Conservation (phyloP, 1,140 invertebrate species). For the Tyrophagus putrescentiae region DNA sequence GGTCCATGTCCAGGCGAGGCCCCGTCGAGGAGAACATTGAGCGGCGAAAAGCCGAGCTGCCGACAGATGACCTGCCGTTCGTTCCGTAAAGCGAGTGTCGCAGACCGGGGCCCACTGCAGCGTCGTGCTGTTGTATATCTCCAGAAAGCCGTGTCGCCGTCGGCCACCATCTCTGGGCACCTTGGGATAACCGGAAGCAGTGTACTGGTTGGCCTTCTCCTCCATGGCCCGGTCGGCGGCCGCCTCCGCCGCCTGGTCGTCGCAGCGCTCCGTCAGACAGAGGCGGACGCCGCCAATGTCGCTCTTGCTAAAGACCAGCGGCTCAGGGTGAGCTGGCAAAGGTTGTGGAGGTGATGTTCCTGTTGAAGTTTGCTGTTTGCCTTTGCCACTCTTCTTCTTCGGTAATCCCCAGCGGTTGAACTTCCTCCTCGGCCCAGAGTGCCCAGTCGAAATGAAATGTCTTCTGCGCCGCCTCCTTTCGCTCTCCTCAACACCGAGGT, state of each 20-base stretch:
- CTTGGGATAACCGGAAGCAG: constrained; percentile 4
- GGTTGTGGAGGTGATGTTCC: constrained; percentile 22
- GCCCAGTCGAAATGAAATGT: neutral
- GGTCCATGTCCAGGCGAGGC: constrained; percentile 66
- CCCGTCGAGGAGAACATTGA: constrained; percentile 73
- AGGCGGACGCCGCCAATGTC: constrained; percentile 29
- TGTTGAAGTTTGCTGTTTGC: neutral
- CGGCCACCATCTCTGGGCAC: neutral
- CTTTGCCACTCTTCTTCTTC: neutral
- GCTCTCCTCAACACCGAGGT: neutral
- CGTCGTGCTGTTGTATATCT: constrained; percentile 86
- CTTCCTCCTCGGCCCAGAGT: neutral
- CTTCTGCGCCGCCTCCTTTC: neutral
- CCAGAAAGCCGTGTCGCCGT: constrained; percentile 53
- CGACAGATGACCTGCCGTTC: constrained; percentile 91
- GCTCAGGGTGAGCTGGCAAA: constrained; percentile 29
- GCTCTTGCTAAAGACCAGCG: constrained; percentile 28
- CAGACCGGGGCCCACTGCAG: constrained; percentile 93
- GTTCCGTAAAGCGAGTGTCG: constrained; percentile 79
- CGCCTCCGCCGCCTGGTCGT: constrained; percentile 27
- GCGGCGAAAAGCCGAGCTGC: constrained; percentile 71
- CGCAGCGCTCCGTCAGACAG: constrained; percentile 32
- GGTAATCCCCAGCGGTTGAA: neutral
- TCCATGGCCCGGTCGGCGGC: constrained; percentile 7
- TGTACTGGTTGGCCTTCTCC: neutral